These are phyloP conservation scores for Dendrocincla tyrannina DNA, from an alignment of 2,797 vertebrate genomes.

Conservation along the genomic window DNA sequence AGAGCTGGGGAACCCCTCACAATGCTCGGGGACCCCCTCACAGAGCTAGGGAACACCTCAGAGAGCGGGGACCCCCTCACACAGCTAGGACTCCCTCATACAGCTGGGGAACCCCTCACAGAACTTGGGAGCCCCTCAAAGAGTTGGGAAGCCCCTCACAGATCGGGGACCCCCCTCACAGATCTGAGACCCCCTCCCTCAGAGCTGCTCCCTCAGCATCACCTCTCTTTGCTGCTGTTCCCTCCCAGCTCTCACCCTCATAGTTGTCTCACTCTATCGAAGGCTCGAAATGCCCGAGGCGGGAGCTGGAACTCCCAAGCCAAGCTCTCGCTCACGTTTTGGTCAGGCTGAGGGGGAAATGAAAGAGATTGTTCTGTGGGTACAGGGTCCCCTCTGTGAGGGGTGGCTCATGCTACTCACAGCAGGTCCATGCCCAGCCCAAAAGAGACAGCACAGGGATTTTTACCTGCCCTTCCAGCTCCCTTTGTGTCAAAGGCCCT, in stretches of 20 bases:
- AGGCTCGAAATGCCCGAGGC: rapidly evolving
- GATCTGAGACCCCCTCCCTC: too few species aligned
- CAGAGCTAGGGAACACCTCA: too few species aligned
- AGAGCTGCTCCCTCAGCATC: neutral
- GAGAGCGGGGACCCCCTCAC: too few species aligned
- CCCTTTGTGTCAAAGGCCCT: neutral
- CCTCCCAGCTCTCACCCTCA: neutral
- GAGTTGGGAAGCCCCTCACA: too few species aligned
- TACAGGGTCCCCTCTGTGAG: rapidly evolving
- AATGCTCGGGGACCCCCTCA: too few species aligned
- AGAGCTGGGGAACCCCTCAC: too few species aligned
- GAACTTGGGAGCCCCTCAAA: too few species aligned
- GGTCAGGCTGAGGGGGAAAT: neutral
- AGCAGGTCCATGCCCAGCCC: neutral
- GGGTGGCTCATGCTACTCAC: rapidly evolving
- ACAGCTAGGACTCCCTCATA: too few species aligned
- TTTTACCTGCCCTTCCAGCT: neutral
- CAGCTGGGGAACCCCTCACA: too few species aligned
- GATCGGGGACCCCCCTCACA: too few species aligned
- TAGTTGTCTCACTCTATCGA: rapidly evolving
- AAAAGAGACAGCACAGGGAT: rapidly evolving
- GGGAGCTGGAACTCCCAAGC: rapidly evolving
- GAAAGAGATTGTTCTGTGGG: neutral
- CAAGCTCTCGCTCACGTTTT: neutral
- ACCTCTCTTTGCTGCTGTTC: neutral